A percentile compares a stretch with the other conserved stretches of the same genome.
Conservation (phyloP, 2,113 vertebrate genomes). For the Crotalus viridis region DNA sequence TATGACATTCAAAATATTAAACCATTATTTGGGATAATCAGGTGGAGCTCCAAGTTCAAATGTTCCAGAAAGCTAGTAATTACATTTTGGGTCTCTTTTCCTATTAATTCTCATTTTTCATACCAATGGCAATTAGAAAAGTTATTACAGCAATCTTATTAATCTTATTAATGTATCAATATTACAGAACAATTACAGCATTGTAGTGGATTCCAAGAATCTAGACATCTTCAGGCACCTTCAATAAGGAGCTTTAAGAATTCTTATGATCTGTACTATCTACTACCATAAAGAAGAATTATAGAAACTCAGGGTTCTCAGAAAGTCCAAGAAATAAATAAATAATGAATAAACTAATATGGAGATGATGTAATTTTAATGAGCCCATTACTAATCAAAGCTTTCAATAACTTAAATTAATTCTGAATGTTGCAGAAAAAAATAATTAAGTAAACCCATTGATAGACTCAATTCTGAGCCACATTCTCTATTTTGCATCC, state of each 20-base stretch:
- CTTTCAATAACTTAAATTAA: neutral
- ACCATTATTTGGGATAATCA: neutral
- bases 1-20: neutral
- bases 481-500: neutral
- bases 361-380: neutral
- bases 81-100: neutral
- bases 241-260: neutral
- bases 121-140: neutral
- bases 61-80: neutral
- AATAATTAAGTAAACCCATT: neutral
- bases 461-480: neutral
- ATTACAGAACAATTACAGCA: neutral
- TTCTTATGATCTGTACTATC: neutral
- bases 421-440: neutral
- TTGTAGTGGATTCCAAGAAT: neutral
- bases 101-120: neutral
- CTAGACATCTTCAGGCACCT: neutral
- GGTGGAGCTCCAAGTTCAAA: neutral
- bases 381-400: neutral
- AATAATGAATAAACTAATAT: neutral
- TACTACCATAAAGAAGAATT: neutral
- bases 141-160: neutral
- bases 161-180: neutral
- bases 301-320: neutral
- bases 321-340: neutral